These are phyloP conservation scores for Protomyctophum bolini DNA, from an alignment of 2,113 vertebrate species.

Conservation along the genomic window DNA sequence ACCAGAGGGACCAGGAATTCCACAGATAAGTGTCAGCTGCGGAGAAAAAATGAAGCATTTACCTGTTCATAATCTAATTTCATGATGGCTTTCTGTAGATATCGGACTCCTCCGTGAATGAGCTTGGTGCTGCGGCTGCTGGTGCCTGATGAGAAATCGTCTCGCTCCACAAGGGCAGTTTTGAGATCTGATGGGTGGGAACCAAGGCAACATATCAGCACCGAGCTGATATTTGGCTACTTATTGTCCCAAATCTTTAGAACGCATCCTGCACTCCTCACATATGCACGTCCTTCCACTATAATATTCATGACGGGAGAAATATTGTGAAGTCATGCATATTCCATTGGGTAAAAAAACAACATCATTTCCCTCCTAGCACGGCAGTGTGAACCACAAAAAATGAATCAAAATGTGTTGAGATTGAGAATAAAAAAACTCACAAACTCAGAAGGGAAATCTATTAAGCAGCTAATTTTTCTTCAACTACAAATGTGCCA, in stretches of 20 bases:
- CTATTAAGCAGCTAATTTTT: conserved; percentile 14
- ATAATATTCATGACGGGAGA: conserved; percentile 75
- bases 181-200: conserved; percentile 85
- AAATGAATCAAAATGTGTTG: conserved; percentile 44
- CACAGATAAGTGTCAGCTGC: conserved; percentile 82
- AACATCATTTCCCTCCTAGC: conserved; percentile 70
- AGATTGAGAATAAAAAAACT: conserved; percentile 33
- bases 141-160: conserved; percentile 96
- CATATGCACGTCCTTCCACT: conserved; percentile 78
- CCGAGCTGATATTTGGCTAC: conserved; percentile 70
- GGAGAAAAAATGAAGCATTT: conserved; percentile 88
- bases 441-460: conserved; percentile 18
- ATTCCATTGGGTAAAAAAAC: conserved; percentile 76
- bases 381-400: conserved; percentile 61
- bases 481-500: conserved; percentile 5
- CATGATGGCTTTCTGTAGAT: conserved; percentile 98
- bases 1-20: conserved; percentile 85
- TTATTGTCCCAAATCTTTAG: conserved; percentile 82
- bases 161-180: conserved; percentile 91
- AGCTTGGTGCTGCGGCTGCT: conserved; percentile 94
- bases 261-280: conserved; percentile 75
- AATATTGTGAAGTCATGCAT: conserved; percentile 79
- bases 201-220: conserved; percentile 88
- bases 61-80: conserved; percentile 98
- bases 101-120: conserved; percentile 96